These are phyloP conservation scores for Falcunculus frontatus DNA, from an alignment of 2,113 vertebrate species.

Conservation along the genomic window DNA sequence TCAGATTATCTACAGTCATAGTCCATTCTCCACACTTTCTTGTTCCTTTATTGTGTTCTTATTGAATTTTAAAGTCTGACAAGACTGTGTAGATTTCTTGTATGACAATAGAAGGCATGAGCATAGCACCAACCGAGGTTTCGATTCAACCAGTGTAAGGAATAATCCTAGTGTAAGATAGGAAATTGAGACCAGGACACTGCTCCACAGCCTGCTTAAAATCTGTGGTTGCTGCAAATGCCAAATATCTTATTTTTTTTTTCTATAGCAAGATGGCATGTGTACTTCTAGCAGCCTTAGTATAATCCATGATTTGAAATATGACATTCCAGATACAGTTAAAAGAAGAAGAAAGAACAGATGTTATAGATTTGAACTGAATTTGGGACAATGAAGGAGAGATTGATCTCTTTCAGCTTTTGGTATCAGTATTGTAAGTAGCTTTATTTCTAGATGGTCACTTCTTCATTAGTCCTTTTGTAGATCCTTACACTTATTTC, in stretches of 20 bases:
- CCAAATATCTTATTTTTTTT: background rate
- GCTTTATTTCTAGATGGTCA: background rate
- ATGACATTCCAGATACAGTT: background rate
- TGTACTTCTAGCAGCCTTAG: background rate
- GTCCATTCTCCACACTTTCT: background rate
- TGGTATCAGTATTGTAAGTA: background rate
- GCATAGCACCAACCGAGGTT: background rate
- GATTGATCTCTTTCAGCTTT: background rate
- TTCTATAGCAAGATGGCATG: background rate
- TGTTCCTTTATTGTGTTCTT: background rate
- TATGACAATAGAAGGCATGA: background rate
- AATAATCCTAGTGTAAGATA: background rate
- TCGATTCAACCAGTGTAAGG: background rate
- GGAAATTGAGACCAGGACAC: fast-evolving
- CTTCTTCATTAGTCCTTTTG: background rate
- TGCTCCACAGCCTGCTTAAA: background rate
- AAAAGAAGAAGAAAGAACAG: no score
- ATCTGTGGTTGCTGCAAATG: background rate
- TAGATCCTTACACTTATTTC: background rate
- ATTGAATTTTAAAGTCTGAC: background rate
- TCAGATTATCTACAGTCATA: background rate
- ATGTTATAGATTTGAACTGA: background rate
- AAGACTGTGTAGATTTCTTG: background rate
- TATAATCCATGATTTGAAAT: background rate
- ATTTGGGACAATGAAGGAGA: background rate